Evolutionary conservation across 92 coral and sea anemone genomes (phyloP).

Genomic region (Epizoanthus ramosus): DNA sequence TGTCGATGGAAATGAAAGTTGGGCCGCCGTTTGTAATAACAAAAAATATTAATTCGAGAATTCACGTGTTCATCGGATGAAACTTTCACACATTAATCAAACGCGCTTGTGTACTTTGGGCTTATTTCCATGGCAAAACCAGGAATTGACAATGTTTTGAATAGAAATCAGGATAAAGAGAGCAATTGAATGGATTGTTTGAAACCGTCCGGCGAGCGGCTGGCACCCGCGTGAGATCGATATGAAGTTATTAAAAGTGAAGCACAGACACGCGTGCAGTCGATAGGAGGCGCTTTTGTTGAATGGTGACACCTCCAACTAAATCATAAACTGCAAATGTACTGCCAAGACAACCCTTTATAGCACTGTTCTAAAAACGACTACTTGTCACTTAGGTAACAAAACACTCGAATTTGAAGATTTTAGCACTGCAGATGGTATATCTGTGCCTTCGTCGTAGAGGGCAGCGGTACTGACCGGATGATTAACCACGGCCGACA

Average conservation of each 20-base stretch:
- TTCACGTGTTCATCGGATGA: too few relatives aligned
- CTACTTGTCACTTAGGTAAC: constrained; percentile 15
- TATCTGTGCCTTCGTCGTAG: neutral
- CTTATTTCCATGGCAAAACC: neutral
- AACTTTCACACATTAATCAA: too few relatives aligned
- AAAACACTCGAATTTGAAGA: neutral
- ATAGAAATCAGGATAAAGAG: neutral
- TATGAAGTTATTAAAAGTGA: neutral
- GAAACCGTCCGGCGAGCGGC: neutral
- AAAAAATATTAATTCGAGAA: neutral
- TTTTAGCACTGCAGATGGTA: neutral
- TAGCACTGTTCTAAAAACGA: neutral
- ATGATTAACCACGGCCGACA: neutral
- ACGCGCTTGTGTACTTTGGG: neutral
- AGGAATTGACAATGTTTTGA: neutral
- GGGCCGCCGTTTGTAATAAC: neutral
- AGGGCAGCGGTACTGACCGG: neutral
- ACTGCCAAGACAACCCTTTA: neutral
- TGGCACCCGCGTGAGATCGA: constrained; percentile 3
- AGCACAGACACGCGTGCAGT: neutral
- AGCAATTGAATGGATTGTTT: neutral
- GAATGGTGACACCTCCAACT: too few relatives aligned
- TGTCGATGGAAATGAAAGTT: too few relatives aligned
- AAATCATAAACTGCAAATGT: too few relatives aligned
- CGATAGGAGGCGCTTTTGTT: neutral